Conservation (phyloP, 2,888 invertebrate genomes). For the Cryptocheilus praepositus region DNA sequence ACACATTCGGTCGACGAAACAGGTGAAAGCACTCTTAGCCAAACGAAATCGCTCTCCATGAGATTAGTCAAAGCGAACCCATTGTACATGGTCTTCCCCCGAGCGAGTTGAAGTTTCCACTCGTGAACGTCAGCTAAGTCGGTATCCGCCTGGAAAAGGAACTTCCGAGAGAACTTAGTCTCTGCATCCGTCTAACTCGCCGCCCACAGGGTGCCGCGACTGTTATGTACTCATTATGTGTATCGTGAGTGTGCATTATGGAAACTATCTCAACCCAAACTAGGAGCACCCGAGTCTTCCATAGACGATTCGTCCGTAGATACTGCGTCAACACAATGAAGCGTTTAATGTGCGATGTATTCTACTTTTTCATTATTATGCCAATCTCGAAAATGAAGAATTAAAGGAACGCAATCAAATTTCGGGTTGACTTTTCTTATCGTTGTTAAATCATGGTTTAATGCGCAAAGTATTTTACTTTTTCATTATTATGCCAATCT, state of each 20-base stretch:
- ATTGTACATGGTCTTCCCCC: not conserved
- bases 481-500: too few species aligned
- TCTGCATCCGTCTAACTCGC: slow-evolving; percentile 18
- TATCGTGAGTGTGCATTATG: slow-evolving; percentile 21
- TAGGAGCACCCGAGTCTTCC: slow-evolving; percentile 1
- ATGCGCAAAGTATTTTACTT: too few species aligned
- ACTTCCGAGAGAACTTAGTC: slow-evolving; percentile 20
- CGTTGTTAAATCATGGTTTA: too few species aligned
- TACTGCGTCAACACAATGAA: slow-evolving; percentile 4
- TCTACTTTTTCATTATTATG: too few species aligned
- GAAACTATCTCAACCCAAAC: not conserved
- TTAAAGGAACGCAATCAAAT: too few species aligned
- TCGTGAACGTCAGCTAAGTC: not conserved
- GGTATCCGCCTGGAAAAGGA: slow-evolving; percentile 6
- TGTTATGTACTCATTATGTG: slow-evolving; percentile 32
- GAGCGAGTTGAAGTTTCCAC: not conserved
- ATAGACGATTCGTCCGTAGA: slow-evolving; percentile 23
- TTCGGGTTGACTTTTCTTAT: too few species aligned
- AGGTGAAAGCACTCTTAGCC: slow-evolving; percentile 2
- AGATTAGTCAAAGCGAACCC: slow-evolving; percentile 19
- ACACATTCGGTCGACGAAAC: too few species aligned
- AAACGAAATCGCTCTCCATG: slow-evolving; percentile 16
- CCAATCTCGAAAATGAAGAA: too few species aligned
- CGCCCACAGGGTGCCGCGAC: slow-evolving; percentile 4
- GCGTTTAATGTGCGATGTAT: too few species aligned